Evolutionary conservation across 2,113 vertebrate species (phyloP).

Genomic region (Notothenia coriiceps): DNA sequence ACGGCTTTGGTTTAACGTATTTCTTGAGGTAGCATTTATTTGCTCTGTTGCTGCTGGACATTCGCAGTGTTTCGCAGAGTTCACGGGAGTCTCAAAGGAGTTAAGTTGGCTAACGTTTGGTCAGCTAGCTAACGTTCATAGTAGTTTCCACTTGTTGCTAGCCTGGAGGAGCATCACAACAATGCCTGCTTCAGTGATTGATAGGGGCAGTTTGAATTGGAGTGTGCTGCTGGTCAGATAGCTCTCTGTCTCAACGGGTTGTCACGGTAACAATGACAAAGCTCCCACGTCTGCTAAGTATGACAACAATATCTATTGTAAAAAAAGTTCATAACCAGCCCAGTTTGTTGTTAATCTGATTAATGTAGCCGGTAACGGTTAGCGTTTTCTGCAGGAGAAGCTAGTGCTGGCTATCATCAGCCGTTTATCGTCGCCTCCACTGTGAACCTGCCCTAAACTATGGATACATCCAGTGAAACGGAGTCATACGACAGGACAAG

Average conservation of each 20-base stretch:
- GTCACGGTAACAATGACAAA: slow-evolving; percentile 17
- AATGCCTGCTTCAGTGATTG: slow-evolving; percentile 21
- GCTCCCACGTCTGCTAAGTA: neutral
- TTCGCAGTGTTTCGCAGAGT: neutral
- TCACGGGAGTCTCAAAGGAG: neutral
- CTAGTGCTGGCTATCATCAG: neutral
- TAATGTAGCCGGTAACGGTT: slow-evolving; percentile 10
- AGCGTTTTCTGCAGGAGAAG: slow-evolving; percentile 1
- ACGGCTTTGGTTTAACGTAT: neutral
- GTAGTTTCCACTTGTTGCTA: slow-evolving; percentile 71
- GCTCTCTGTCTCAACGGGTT: neutral
- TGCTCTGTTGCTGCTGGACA: accelerated
- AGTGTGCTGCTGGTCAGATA: neutral
- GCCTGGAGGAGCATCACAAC: slow-evolving; percentile 53
- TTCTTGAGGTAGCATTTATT: neutral
- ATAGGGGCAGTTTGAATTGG: neutral
- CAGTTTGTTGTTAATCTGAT: slow-evolving; percentile 42
- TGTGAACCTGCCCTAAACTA: slow-evolving; percentile 79
- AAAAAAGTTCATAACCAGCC: neutral
- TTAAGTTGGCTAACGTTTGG: slow-evolving; percentile 40
- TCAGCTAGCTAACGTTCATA: slow-evolving; percentile 56
- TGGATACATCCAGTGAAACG: slow-evolving; percentile 93
- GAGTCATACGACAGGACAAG: slow-evolving; percentile 78
- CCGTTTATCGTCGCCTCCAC: neutral
- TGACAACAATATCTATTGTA: neutral